Evolutionary conservation across 2,888 invertebrate genomes (phyloP).

Genomic region (Scaptomyza polygonia): DNA sequence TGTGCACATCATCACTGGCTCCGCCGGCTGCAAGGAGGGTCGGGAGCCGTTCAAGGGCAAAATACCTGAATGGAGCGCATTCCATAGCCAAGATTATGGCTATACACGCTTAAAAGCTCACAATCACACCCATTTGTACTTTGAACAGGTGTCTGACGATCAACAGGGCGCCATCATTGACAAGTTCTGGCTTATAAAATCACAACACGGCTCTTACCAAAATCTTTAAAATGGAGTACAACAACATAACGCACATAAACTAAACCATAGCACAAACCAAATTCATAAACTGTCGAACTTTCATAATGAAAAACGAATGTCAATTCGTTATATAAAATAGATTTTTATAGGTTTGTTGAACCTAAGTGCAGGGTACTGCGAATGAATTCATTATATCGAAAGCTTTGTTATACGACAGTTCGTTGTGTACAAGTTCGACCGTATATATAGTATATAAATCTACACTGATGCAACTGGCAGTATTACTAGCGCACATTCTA

Average conservation of each 20-base stretch:
- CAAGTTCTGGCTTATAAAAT: constrained; percentile 88
- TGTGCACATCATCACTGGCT: constrained; percentile 95
- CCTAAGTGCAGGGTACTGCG: too few relatives aligned
- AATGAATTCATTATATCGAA: too few relatives aligned
- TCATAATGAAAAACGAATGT: too few relatives aligned
- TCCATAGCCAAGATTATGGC: constrained; percentile 95
- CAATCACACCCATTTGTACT: constrained; percentile 93
- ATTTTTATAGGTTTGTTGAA: too few relatives aligned
- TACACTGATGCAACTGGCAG: constrained; percentile 51
- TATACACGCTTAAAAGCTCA: constrained; percentile 92
- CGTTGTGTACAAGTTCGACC: too few relatives aligned
- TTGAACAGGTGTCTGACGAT: constrained; percentile 94
- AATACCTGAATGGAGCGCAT: constrained; percentile 91
- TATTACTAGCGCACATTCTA: constrained; percentile 65
- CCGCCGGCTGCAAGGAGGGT: constrained; percentile 94
- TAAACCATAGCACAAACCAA: background rate
- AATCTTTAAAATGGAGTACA: constrained; percentile 18
- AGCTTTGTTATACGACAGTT: too few relatives aligned
- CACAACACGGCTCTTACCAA: constrained; percentile 81
- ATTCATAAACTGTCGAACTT: background rate
- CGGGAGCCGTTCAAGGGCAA: constrained; percentile 89
- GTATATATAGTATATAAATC: background rate
- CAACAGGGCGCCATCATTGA: constrained; percentile 89
- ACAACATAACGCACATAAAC: constrained; percentile 4
- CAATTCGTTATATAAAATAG: too few relatives aligned